Evolutionary conservation across 2,888 invertebrate genomes (phyloP).

Genomic region (Pemphredon lugubris): DNA sequence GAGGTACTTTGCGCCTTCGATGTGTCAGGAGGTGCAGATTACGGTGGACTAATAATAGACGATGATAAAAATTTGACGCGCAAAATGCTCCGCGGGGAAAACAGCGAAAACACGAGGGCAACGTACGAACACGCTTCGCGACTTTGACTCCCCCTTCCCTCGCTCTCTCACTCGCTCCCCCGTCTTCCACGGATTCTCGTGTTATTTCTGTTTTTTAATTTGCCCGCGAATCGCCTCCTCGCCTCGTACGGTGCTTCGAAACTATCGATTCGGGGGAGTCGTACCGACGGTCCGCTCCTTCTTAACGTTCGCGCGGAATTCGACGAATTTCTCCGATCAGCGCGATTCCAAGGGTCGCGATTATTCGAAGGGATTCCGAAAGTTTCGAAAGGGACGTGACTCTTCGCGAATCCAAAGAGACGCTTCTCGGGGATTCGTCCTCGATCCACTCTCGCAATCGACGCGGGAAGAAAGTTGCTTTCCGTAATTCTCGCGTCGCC

Average conservation of each 20-base stretch:
- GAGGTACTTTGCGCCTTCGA: constrained; percentile 64
- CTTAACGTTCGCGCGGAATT: too few relatives aligned
- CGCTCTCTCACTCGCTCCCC: not conserved
- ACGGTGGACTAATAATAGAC: constrained; percentile 78
- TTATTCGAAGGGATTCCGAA: not conserved
- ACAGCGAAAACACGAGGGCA: constrained; percentile 73
- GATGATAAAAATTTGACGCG: constrained; percentile 77
- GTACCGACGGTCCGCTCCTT: too few relatives aligned
- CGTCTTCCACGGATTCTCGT: not conserved
- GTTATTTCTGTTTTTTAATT: constrained; percentile 2
- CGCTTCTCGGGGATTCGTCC: constrained; percentile 28
- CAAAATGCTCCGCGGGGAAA: constrained; percentile 71
- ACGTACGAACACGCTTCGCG: constrained; percentile 64
- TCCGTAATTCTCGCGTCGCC: constrained; percentile 38
- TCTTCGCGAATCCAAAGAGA: not conserved
- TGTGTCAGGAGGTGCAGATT: constrained; percentile 75
- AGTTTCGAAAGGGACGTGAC: not conserved
- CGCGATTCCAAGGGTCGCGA: too few relatives aligned
- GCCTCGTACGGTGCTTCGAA: not conserved
- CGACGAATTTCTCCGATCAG: too few relatives aligned
- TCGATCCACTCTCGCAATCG: constrained; percentile 45
- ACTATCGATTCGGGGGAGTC: too few relatives aligned
- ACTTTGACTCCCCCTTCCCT: constrained; percentile 27
- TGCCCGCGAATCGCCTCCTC: constrained; percentile 5
- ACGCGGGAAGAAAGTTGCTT: constrained; percentile 39